Conservation (phyloP, 2,113 vertebrate species). For the Ciconia maguari region DNA sequence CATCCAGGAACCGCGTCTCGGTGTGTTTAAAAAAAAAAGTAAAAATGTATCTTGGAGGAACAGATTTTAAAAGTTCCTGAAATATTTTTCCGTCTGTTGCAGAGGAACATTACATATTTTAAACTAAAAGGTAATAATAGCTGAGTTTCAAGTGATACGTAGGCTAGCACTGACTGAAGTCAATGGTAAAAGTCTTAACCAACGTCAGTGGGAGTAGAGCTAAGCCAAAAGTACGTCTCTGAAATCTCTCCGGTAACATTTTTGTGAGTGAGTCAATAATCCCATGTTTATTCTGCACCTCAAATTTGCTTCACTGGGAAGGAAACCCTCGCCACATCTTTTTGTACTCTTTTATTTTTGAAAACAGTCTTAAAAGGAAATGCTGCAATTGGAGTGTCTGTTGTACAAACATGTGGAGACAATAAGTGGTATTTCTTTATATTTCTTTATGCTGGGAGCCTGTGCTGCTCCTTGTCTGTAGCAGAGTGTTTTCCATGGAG, state of each 20-base stretch:
- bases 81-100: constrained; percentile 63
- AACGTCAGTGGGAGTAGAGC: neutral
- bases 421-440: neutral
- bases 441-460: neutral
- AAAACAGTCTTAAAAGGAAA: neutral
- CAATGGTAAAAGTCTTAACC: constrained; percentile 1
- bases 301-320: neutral
- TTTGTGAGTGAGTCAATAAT: constrained; percentile 42
- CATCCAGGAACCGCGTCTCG: constrained; percentile 76
- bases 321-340: constrained; percentile 23
- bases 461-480: neutral
- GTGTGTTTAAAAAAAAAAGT: constrained; percentile 32
- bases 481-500: neutral
- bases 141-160: neutral
- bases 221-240: neutral
- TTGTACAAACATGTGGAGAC: constrained; percentile 31
- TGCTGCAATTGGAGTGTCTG: neutral
- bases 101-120: constrained; percentile 49
- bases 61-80: constrained; percentile 76
- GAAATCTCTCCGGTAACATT: constrained; percentile 10
- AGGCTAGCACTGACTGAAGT: neutral
- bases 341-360: neutral
- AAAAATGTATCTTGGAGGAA: constrained; percentile 73
- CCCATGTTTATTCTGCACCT: constrained; percentile 43
- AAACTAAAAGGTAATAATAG: constrained; percentile 33